Conservation (phyloP, 2,113 vertebrate species). For the Riparia riparia region DNA sequence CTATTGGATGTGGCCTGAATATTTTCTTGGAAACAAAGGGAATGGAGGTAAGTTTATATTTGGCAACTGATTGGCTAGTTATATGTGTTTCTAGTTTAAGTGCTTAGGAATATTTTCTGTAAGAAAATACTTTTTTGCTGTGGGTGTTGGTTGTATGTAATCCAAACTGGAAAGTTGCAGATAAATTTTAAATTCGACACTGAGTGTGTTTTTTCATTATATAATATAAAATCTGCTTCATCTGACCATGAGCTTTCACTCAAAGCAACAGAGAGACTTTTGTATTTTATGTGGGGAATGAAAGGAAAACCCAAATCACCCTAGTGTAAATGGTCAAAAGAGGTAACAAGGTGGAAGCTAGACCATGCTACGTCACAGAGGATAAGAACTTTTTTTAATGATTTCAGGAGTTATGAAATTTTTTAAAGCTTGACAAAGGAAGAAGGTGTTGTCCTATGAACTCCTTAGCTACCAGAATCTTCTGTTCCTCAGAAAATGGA, state of each 20-base stretch:
- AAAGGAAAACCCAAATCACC: background rate
- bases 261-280: background rate
- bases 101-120: background rate
- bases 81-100: background rate
- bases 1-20: background rate
- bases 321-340: background rate
- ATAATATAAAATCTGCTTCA: background rate
- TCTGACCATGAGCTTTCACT: background rate
- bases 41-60: background rate
- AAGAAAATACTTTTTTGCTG: background rate
- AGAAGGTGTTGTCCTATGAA: background rate
- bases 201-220: background rate
- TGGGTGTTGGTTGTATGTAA: background rate
- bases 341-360: background rate
- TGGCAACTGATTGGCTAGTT: background rate
- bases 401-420: background rate
- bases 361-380: background rate
- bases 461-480: background rate
- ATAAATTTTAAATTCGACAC: background rate
- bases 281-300: background rate
- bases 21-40: background rate
- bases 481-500: background rate
- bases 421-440: background rate
- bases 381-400: background rate
- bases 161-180: background rate